These are phyloP conservation scores for Perdix hodgsoniae DNA, from an alignment of 2,797 vertebrate genomes.

Conservation along the genomic window DNA sequence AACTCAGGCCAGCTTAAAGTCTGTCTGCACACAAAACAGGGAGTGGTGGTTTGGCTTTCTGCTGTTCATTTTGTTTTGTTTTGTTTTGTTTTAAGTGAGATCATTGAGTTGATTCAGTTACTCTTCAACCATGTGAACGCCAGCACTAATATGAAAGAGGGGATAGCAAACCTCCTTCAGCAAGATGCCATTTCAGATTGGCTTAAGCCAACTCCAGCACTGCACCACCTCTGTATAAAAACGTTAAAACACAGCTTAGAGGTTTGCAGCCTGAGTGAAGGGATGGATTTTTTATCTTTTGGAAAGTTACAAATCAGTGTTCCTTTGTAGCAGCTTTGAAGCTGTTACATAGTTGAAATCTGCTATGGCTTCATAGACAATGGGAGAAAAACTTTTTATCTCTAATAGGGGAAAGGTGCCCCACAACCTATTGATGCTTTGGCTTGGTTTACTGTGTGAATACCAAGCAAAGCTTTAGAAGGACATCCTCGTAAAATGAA, in stretches of 20 bases:
- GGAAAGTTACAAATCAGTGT: background rate
- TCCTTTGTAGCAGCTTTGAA: background rate
- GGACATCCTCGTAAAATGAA: background rate
- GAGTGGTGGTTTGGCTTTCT: background rate
- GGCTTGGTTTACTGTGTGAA: background rate
- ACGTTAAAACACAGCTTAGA: background rate
- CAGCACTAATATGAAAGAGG: background rate
- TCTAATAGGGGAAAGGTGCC: background rate
- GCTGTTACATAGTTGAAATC: background rate
- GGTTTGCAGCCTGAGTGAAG: background rate
- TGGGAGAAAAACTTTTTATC: background rate
- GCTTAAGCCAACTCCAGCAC: background rate
- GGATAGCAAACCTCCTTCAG: background rate
- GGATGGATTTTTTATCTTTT: background rate
- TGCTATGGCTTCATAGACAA: background rate
- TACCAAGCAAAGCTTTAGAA: background rate
- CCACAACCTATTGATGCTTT: background rate
- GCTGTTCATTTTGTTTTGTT: background rate
- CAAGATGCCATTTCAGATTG: background rate
- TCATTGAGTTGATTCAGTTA: slow-evolving; percentile 20
- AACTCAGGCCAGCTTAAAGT: background rate
- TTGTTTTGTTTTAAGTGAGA: background rate
- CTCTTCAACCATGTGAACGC: background rate
- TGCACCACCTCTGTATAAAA: background rate
- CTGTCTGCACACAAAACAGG: background rate